phyloP scores from a whole-genome alignment of 2,888 invertebrate genomes.

The Drosophila buzzatii region DNA sequence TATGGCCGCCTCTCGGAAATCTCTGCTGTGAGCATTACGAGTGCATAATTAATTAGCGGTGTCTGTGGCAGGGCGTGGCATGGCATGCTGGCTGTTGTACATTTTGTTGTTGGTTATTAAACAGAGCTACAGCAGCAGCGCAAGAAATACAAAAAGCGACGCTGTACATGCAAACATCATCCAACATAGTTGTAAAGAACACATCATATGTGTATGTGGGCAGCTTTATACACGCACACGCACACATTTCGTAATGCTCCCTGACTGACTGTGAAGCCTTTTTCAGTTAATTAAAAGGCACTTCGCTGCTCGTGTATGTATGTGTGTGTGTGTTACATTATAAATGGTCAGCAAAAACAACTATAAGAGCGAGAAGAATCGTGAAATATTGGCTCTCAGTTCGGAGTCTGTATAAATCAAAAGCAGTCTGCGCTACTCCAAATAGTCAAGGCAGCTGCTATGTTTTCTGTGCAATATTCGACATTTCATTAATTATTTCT shows the following conservation, averaged over 20 bases:
- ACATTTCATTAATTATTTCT: constrained; percentile 38
- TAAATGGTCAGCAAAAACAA: constrained; percentile 52
- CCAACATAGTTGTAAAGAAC: constrained; percentile 22
- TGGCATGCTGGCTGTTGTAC: constrained; percentile 8
- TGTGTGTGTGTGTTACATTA: constrained; percentile 42
- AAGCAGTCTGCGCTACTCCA: constrained; percentile 29
- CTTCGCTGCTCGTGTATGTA: constrained; percentile 36
- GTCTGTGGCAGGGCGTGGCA: constrained; percentile 53
- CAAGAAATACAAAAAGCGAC: constrained; percentile 18
- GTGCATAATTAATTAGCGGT: constrained; percentile 64
- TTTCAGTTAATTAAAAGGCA: constrained; percentile 70
- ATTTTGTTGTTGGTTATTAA: constrained; percentile 56
- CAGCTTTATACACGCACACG: constrained; percentile 22
- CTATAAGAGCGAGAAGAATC: constrained; percentile 23
- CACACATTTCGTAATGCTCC: constrained; percentile 32
- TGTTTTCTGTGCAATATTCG: background rate
- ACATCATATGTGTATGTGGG: constrained; percentile 41
- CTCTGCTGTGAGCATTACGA: constrained; percentile 11
- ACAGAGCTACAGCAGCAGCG: constrained; percentile 11
- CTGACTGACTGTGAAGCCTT: constrained; percentile 55
- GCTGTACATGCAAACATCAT: constrained; percentile 43
- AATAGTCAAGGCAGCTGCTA: background rate
- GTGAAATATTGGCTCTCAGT: constrained; percentile 22
- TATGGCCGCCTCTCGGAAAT: background rate
- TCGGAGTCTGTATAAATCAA: constrained; percentile 42